Conservation (phyloP, 2,113 vertebrate genomes). For the Apistogramma diplotaenia region DNA sequence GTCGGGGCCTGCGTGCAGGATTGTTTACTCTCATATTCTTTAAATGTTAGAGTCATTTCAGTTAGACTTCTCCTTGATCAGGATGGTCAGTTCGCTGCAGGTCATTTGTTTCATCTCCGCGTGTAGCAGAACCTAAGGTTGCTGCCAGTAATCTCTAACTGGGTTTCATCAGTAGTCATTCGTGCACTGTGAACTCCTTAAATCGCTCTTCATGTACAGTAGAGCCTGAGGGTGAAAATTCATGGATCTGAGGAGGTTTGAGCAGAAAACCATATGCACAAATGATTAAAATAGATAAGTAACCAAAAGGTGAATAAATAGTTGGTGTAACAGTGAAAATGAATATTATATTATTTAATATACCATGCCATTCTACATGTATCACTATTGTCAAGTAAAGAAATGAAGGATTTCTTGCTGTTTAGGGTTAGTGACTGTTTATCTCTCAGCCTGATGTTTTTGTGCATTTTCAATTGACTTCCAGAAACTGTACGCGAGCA, state of each 20-base stretch:
- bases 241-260: background rate
- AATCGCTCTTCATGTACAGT: background rate
- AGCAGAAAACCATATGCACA: background rate
- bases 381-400: too few species aligned
- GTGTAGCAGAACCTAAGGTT: background rate
- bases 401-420: too few species aligned
- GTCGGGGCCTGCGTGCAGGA: fast-evolving
- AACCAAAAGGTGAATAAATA: fast-evolving
- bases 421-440: too few species aligned
- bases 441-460: background rate
- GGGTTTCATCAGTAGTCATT: background rate
- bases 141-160: background rate
- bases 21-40: background rate
- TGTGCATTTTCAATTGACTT: background rate
- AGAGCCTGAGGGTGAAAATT: background rate
- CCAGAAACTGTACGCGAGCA: slow-evolving; percentile 89
- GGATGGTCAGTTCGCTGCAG: fast-evolving
- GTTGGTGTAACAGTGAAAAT: background rate
- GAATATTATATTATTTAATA: background rate
- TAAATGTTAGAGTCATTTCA: background rate
- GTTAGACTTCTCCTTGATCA: background rate
- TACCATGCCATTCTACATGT: too few species aligned
- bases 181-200: background rate
- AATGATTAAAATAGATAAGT: background rate
- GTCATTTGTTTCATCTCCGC: background rate